A percentile compares a stretch with the other conserved stretches of the same genome.
phyloP scores from a whole-genome alignment of 2,113 vertebrate species.

The Naja naja region DNA sequence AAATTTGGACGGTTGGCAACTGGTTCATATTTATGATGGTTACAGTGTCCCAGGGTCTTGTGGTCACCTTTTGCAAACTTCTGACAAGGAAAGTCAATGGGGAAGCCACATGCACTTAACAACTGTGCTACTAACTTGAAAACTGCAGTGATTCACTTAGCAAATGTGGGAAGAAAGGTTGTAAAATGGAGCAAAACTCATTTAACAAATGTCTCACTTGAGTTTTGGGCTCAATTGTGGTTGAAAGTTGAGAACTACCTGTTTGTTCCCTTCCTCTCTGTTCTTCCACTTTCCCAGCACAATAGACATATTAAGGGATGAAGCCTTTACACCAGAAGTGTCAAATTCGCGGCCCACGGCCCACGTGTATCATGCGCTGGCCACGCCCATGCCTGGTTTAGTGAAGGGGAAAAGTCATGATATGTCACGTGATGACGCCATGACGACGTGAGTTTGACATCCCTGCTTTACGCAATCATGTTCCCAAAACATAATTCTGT shows the following conservation, averaged over 20 bases:
- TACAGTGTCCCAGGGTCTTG: not conserved
- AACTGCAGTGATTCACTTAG: not conserved
- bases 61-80: too few species aligned
- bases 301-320: not conserved
- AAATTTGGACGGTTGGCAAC: not conserved
- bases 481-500: not conserved
- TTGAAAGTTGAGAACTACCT: not conserved
- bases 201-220: not conserved
- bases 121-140: not conserved
- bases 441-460: too few species aligned
- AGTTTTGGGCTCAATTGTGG: not conserved
- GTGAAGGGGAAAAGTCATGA: too few species aligned
- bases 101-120: not conserved
- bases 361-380: too few species aligned
- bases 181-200: not conserved
- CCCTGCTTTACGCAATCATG: not conserved
- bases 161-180: not conserved
- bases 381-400: too few species aligned
- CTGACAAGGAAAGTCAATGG: not conserved
- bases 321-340: not conserved
- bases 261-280: not conserved
- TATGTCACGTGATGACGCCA: too few species aligned
- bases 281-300: not conserved
- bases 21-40: not conserved
- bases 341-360: too few species aligned